Base-by-base conservation (phyloP, 1,140 invertebrate genomes). In the Heliconius melpomene region DNA sequence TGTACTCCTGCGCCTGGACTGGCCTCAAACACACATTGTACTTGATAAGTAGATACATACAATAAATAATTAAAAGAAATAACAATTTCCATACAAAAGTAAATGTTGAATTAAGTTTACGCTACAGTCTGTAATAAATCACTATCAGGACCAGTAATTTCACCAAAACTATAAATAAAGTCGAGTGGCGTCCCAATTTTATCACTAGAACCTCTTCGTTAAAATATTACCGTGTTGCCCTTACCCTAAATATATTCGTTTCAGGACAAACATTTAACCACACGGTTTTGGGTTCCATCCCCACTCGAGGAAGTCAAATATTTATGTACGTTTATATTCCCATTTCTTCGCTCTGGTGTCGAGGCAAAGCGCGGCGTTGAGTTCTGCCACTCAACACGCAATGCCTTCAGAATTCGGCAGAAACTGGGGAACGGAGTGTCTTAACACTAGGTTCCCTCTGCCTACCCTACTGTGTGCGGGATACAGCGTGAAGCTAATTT, bases 131-230 rank as follows among this genome's bases (percentile, higher is more conserved):
- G 1, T 29, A 57, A 57, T 57, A 57, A 57, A 57, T 57, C 54
- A 57, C n/a, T 57, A 57, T 57, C 54, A 57, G 54, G 20, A 57
- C 23, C 54, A 57, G 54, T 57, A 57, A 20, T n/a, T 57, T 57
- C 20, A 23, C 54, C 54, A 23, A 57, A 23, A 57, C 54, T 57
- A 57, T 57, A 57, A 57, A 57, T 57, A 57, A 57, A 57, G n/a
- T n/a, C 54, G 54, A 57, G 18, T 66, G 75, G 46, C 38, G 52
- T 72, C 66, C 75, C 75, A 77, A 77, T 77, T 77, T 77, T 71
- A 50, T 77, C 66, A 23, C 38, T 66, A 13, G 57, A 16, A 57
- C 40, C 40, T 66, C 57, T 77, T 46, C 57, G 50, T 36, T 77
- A 54, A 72, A 72, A 72, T 77, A 77, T 54, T 50, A n/a, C 26